phyloP scores from a whole-genome alignment of 53 echinoderm and acorn worm genomes.

The Paelopatides confundens region DNA sequence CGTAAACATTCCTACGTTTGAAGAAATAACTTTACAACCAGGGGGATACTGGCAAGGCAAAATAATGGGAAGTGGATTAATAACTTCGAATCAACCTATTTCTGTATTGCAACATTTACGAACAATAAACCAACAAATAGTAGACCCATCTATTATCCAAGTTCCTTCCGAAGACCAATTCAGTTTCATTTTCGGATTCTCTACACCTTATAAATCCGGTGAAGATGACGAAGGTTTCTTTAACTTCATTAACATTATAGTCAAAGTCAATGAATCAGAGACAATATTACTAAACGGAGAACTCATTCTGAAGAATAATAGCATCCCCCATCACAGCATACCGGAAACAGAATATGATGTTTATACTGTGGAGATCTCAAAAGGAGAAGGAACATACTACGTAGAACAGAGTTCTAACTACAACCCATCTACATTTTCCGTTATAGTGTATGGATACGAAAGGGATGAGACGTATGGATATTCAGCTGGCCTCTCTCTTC shows the following conservation, averaged over 20 bases:
- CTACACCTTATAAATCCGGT: constrained; percentile 65
- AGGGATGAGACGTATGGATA: constrained; percentile 71
- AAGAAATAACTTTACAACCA: constrained; percentile 21
- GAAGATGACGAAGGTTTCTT: constrained; percentile 50
- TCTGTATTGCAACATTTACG: constrained; percentile 59
- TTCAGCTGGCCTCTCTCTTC: constrained; percentile 70
- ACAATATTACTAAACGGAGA: constrained; percentile 52
- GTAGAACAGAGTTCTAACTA: constrained; percentile 66
- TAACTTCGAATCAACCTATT: constrained; percentile 59
- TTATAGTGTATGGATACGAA: constrained; percentile 75
- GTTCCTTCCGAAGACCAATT: constrained; percentile 69
- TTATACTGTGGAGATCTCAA: constrained; percentile 55
- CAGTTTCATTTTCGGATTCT: constrained; percentile 63
- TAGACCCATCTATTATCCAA: constrained; percentile 75
- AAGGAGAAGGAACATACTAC: constrained; percentile 70
- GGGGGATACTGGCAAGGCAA: constrained; percentile 60
- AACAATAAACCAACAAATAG: constrained; percentile 5
- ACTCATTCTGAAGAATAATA: not conserved
- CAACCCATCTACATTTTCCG: constrained; percentile 37
- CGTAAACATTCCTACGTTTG: constrained; percentile 50
- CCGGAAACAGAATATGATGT: constrained; percentile 49
- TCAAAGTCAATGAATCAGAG: constrained; percentile 34
- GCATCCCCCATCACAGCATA: not conserved
- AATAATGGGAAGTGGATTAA: constrained; percentile 61
- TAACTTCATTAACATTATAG: constrained; percentile 66